phyloP scores from a whole-genome alignment of 2,888 invertebrate genomes.

The Pyralis farinalis region DNA sequence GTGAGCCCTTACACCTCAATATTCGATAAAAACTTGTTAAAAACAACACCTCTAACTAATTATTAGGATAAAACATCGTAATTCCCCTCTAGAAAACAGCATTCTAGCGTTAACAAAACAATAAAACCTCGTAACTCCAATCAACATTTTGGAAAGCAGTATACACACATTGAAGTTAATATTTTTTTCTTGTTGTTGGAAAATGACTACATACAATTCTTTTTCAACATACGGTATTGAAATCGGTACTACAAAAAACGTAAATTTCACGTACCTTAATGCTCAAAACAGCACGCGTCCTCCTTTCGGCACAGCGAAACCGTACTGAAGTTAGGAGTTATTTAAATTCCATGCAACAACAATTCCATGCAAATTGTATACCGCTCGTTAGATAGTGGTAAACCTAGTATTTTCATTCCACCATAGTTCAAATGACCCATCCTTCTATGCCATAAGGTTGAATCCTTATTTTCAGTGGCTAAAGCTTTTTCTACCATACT shows the following conservation, averaged over 20 bases:
- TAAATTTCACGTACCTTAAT: neutral
- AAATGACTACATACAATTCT: neutral
- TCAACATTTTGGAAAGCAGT: neutral
- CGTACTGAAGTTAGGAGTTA: constrained; percentile 1
- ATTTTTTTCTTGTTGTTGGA: constrained; percentile 1
- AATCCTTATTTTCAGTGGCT: neutral
- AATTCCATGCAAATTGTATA: no score
- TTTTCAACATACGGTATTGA: constrained; percentile 1
- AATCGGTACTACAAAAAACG: neutral
- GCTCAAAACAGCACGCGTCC: neutral
- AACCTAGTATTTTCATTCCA: neutral
- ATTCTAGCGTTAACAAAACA: neutral
- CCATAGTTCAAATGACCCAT: neutral
- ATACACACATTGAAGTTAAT: neutral
- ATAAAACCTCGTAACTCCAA: neutral
- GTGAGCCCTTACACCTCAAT: neutral
- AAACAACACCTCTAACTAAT: neutral
- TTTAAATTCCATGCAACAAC: neutral
- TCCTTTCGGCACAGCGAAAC: constrained; percentile 1
- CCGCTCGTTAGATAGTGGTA: neutral
- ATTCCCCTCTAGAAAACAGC: neutral
- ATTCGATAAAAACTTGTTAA: neutral
- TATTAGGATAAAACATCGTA: neutral
- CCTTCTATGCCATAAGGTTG: neutral
- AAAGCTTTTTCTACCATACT: no score